Evolutionary conservation across 2,797 vertebrate species (phyloP).

Genomic region (Epinephelus malabaricus): DNA sequence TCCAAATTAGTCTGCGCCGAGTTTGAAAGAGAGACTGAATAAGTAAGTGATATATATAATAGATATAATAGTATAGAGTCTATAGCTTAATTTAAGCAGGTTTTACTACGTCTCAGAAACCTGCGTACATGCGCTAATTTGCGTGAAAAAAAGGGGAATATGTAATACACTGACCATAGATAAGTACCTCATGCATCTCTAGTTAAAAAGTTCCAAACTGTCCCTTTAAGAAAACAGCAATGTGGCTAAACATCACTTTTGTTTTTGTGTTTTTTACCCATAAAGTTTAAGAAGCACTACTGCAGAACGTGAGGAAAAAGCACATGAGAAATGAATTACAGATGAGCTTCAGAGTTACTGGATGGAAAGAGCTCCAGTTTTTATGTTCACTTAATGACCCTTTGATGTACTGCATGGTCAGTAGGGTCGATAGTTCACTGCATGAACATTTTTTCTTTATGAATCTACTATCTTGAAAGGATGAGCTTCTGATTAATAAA

Average conservation of each 20-base stretch:
- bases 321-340: conserved; percentile 13
- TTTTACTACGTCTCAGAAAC: too few species aligned
- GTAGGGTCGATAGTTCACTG: conserved; percentile 1
- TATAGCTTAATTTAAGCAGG: too few species aligned
- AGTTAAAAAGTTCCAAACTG: too few species aligned
- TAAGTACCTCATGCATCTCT: too few species aligned
- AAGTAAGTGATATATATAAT: too few species aligned
- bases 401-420: neutral
- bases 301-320: conserved; percentile 10
- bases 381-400: conserved; percentile 16
- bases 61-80: too few species aligned
- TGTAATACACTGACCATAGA: too few species aligned
- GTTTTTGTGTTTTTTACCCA: neutral
- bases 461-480: neutral
- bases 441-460: neutral
- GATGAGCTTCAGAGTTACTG: conserved; percentile 17
- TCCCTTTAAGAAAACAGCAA: too few species aligned
- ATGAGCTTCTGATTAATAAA: neutral
- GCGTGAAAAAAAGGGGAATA: too few species aligned
- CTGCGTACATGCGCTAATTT: too few species aligned
- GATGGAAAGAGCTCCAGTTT: neutral
- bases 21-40: too few species aligned
- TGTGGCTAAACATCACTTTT: neutral
- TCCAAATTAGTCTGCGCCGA: too few species aligned
- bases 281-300: conserved; percentile 4